These are phyloP conservation scores for Pseudomugil tenellus DNA, from an alignment of 2,797 vertebrate genomes.

Conservation along the genomic window DNA sequence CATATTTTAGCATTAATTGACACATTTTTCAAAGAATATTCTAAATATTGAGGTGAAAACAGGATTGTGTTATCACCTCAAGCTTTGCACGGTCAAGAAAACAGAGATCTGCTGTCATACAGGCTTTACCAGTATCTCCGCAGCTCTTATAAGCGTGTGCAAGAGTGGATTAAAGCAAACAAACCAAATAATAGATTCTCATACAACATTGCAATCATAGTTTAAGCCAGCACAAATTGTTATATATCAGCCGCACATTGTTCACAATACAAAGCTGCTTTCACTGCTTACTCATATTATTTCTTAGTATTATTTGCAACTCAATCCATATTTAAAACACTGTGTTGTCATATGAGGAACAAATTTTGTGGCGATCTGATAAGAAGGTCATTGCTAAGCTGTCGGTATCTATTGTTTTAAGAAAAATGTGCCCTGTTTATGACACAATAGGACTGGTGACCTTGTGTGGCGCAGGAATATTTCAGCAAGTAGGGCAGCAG, in stretches of 20 bases:
- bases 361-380: conserved; percentile 8
- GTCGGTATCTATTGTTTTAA: conserved; percentile 44
- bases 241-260: conserved; percentile 48
- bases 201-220: conserved; percentile 21
- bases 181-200: conserved; percentile 35
- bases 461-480: conserved; percentile 6
- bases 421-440: conserved; percentile 22
- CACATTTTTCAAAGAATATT: too few species aligned
- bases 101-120: neutral
- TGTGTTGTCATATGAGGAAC: conserved; percentile 14
- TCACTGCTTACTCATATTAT: conserved; percentile 21
- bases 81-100: neutral
- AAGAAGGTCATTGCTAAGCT: conserved; percentile 11
- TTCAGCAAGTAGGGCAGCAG: conserved; percentile 3
- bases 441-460: conserved; percentile 28
- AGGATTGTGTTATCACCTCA: neutral
- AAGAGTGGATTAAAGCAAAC: conserved; percentile 22
- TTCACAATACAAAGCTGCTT: conserved; percentile 29
- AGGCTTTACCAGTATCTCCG: neutral
- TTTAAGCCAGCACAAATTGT: conserved; percentile 6
- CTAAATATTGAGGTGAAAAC: neutral
- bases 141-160: neutral
- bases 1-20: too few species aligned
- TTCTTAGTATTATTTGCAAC: conserved; percentile 14
- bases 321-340: conserved; percentile 22